phyloP scores from a whole-genome alignment of 2,888 invertebrate genomes.

The Drosophila peninsularis region DNA sequence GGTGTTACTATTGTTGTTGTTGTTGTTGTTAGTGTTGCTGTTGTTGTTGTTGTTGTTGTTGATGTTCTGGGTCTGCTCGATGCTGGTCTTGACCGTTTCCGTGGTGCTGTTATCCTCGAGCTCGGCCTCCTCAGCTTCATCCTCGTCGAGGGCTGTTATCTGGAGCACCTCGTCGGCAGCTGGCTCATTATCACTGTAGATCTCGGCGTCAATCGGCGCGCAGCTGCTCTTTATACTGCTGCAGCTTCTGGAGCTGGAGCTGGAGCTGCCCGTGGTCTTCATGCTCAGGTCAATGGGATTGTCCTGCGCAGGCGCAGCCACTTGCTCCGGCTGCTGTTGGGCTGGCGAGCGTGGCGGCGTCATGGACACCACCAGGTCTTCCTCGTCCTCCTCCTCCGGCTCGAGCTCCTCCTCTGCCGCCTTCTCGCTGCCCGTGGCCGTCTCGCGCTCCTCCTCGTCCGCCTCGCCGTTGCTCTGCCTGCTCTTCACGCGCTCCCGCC shows the following conservation, averaged over 20 bases:
- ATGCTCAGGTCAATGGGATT: slow-evolving; percentile 93
- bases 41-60: slow-evolving; percentile 40
- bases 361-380: slow-evolving; percentile 86
- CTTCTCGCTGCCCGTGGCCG: slow-evolving; percentile 10
- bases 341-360: slow-evolving; percentile 86
- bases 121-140: slow-evolving; percentile 7
- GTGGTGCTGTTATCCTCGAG: slow-evolving; percentile 40
- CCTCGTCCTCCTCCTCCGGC: slow-evolving; percentile 84
- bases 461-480: slow-evolving; percentile 74
- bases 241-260: slow-evolving; percentile 77
- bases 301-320: slow-evolving; percentile 84
- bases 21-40: slow-evolving; percentile 41
- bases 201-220: slow-evolving; percentile 61
- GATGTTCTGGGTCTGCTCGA: slow-evolving; percentile 39
- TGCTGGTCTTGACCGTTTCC: slow-evolving; percentile 53
- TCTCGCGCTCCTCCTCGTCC: slow-evolving; percentile 58
- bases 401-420: slow-evolving; percentile 28
- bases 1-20: slow-evolving; percentile 48
- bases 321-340: slow-evolving; percentile 75
- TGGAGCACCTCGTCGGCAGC: background rate
- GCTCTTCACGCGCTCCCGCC: slow-evolving; percentile 76
- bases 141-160: slow-evolving; percentile 1
- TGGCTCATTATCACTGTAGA: slow-evolving; percentile 61
- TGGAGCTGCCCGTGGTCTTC: slow-evolving; percentile 87
- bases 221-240: slow-evolving; percentile 65